These are phyloP conservation scores for Drosophila funebris DNA, from an alignment of 1,140 invertebrate species.

Conservation along the genomic window DNA sequence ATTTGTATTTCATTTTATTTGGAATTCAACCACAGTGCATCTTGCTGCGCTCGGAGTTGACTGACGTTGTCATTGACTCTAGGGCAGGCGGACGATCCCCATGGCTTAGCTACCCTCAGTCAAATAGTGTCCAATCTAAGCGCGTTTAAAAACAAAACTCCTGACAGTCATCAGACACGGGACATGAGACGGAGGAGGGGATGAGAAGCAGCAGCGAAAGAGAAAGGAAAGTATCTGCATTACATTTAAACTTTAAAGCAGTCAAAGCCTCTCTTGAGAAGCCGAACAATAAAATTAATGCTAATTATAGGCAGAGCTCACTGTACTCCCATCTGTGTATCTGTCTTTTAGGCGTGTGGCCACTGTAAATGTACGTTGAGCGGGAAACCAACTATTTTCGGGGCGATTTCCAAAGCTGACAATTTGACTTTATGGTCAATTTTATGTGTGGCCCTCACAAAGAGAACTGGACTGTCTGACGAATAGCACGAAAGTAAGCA, in stretches of 20 bases:
- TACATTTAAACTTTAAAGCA: slow-evolving; percentile 52
- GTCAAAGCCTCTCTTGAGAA: slow-evolving; percentile 32
- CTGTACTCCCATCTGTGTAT: background rate
- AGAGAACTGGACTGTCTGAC: slow-evolving; percentile 14
- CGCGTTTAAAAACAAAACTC: slow-evolving; percentile 49
- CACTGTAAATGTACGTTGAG: slow-evolving; percentile 10
- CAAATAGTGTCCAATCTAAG: slow-evolving; percentile 32
- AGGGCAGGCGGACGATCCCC: slow-evolving; percentile 2
- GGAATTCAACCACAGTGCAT: slow-evolving; percentile 26
- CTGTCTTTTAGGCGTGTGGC: slow-evolving; percentile 10
- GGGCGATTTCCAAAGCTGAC: slow-evolving; percentile 60
- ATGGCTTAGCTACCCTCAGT: background rate
- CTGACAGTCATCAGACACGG: slow-evolving; percentile 12
- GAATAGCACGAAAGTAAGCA: slow-evolving; percentile 25
- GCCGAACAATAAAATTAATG: slow-evolving; percentile 72
- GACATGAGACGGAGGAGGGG: background rate
- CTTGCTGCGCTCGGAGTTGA: background rate
- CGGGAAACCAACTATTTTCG: slow-evolving; percentile 68
- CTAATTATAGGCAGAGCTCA: slow-evolving; percentile 68
- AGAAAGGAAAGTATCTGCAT: slow-evolving; percentile 23
- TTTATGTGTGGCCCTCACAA: slow-evolving; percentile 52
- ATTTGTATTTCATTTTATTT: background rate
- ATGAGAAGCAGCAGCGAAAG: background rate
- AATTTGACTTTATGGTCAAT: slow-evolving; percentile 69
- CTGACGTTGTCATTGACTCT: slow-evolving; percentile 36